These are phyloP conservation scores for Anolis apletophallus DNA, from an alignment of 2,797 vertebrate genomes.

Conservation along the genomic window DNA sequence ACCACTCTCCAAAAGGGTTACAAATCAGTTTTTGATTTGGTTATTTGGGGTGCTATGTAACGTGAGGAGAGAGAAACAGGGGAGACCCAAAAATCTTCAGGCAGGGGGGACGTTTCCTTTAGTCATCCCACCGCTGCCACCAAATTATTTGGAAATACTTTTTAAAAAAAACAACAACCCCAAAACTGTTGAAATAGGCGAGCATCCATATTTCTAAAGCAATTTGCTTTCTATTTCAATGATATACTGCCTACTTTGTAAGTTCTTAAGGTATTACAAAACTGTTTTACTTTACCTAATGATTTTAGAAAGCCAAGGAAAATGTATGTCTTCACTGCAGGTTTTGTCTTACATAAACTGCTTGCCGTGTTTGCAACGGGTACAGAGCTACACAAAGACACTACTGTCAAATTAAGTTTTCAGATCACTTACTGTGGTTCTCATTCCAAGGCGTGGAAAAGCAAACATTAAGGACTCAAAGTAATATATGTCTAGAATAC, in stretches of 20 bases:
- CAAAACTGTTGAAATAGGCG: neutral
- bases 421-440: neutral
- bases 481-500: neutral
- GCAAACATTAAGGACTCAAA: conserved; percentile 17
- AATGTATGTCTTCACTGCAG: neutral
- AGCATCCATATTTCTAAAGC: neutral
- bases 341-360: neutral
- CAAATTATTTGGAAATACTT: too few relatives aligned
- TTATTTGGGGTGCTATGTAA: too few relatives aligned
- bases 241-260: neutral
- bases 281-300: neutral
- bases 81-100: too few relatives aligned
- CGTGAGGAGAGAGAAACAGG: too few relatives aligned
- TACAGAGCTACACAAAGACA: neutral
- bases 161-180: too few relatives aligned
- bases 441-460: conserved; percentile 3
- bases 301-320: neutral
- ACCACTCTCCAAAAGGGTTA: too few relatives aligned
- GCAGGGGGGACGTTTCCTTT: too few relatives aligned
- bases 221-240: neutral
- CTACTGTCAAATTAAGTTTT: conserved; percentile 2
- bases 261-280: neutral
- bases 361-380: neutral
- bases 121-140: too few relatives aligned
- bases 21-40: too few relatives aligned